Conservation (phyloP, 1,140 invertebrate genomes). For the Helicoverpa armigera region DNA sequence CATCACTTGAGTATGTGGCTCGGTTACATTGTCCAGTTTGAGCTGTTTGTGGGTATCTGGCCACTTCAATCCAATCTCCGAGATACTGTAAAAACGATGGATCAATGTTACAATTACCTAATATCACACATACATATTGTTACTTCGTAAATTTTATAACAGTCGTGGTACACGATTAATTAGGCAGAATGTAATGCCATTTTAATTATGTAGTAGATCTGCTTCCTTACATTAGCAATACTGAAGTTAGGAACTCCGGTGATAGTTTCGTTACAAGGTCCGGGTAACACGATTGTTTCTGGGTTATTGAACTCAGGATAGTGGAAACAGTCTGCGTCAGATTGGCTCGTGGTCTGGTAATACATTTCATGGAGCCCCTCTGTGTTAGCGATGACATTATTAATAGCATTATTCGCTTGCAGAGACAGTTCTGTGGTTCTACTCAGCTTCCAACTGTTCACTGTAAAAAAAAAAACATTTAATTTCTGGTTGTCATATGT, state of each 20-base stretch:
- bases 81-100: conserved; percentile 62
- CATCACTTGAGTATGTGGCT: conserved; percentile 58
- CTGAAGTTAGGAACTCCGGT: conserved; percentile 67
- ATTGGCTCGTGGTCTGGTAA: conserved; percentile 66
- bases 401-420: conserved; percentile 63
- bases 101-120: background rate
- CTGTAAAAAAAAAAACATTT: conserved; percentile 54
- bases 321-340: conserved; percentile 72
- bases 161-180: no score
- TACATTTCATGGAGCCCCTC: conserved; percentile 65
- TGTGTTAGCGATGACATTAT: conserved; percentile 59
- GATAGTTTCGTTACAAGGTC: conserved; percentile 73
- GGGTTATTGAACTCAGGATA: conserved; percentile 64
- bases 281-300: conserved; percentile 68
- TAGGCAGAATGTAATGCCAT: no score
- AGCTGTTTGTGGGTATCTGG: conserved; percentile 66
- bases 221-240: conserved; percentile 58
- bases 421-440: conserved; percentile 59
- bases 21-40: conserved; percentile 71
- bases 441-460: conserved; percentile 80
- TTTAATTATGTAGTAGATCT: no score
- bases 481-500: no score
- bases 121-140: no score
- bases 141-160: no score
- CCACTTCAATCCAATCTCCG: conserved; percentile 64